Evolutionary conservation across 2,797 vertebrate species (phyloP).

Genomic region (Ibycter americanus): DNA sequence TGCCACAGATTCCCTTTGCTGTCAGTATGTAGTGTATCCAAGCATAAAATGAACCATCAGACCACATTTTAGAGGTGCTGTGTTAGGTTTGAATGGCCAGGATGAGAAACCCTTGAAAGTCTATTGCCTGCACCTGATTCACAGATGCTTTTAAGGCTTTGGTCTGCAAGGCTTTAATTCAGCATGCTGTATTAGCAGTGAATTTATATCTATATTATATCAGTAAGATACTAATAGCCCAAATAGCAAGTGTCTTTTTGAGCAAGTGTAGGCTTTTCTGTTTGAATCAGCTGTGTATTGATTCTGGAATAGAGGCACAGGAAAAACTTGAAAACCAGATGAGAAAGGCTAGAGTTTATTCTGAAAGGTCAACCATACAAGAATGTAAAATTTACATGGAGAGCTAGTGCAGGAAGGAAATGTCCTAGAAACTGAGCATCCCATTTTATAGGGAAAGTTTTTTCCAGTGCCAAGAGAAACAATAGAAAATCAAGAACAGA

Average conservation of each 20-base stretch:
- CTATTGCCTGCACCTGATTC: neutral
- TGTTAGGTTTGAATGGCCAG: neutral
- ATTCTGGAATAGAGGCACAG: neutral
- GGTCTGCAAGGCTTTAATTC: neutral
- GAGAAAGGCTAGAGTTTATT: neutral
- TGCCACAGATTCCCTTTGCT: constrained; percentile 2
- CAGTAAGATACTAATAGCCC: neutral
- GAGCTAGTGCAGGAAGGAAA: neutral
- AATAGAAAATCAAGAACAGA: neutral
- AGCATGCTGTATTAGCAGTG: neutral
- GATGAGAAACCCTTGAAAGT: neutral
- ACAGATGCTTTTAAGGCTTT: neutral
- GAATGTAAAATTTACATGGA: neutral
- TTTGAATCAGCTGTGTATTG: neutral
- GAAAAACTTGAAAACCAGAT: neutral
- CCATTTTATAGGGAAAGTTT: neutral
- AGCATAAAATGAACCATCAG: constrained; percentile 11
- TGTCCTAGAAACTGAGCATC: neutral
- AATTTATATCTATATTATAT: neutral
- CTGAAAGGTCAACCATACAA: neutral
- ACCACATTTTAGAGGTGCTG: neutral
- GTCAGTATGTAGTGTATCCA: neutral
- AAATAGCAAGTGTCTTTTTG: neutral
- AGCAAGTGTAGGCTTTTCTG: neutral
- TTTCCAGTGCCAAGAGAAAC: neutral